A percentile compares a stretch with the other conserved stretches of the same genome.
phyloP scores from a whole-genome alignment of 35 echinoderm and acorn worm genomes.

The Stichopus chloronotus region DNA sequence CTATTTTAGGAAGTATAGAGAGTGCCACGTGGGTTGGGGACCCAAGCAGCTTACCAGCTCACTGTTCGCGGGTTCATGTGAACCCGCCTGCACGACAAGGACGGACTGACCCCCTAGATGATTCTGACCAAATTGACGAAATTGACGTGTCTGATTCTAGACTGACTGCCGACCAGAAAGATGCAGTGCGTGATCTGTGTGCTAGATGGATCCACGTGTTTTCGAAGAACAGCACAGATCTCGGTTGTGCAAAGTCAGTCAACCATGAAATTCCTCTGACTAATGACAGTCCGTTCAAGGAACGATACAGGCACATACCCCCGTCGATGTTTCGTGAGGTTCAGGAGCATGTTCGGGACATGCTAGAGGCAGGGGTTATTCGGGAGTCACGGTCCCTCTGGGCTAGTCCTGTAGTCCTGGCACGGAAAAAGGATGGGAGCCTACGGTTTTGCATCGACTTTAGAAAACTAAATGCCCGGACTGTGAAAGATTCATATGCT shows the following conservation, averaged over 20 bases:
- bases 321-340: neutral
- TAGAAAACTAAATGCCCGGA: slow-evolving; percentile 1
- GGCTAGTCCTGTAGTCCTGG: neutral
- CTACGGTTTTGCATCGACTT: neutral
- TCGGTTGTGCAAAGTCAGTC: neutral
- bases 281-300: slow-evolving; percentile 11
- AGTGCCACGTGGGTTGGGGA: neutral
- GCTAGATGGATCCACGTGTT: neutral
- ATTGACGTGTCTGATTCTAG: neutral
- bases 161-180: neutral
- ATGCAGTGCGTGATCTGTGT: neutral
- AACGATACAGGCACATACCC: neutral
- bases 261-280: neutral
- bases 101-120: neutral
- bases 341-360: neutral
- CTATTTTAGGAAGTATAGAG: neutral
- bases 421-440: too few species aligned
- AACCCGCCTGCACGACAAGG: neutral
- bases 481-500: slow-evolving; percentile 6
- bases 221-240: neutral
- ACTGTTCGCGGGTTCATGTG: neutral
- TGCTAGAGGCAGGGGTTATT: neutral
- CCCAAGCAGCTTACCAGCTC: neutral
- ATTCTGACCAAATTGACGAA: neutral
- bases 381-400: neutral